These are phyloP conservation scores for Podarcis raffonei DNA, from an alignment of 2,113 vertebrate genomes.

Conservation along the genomic window DNA sequence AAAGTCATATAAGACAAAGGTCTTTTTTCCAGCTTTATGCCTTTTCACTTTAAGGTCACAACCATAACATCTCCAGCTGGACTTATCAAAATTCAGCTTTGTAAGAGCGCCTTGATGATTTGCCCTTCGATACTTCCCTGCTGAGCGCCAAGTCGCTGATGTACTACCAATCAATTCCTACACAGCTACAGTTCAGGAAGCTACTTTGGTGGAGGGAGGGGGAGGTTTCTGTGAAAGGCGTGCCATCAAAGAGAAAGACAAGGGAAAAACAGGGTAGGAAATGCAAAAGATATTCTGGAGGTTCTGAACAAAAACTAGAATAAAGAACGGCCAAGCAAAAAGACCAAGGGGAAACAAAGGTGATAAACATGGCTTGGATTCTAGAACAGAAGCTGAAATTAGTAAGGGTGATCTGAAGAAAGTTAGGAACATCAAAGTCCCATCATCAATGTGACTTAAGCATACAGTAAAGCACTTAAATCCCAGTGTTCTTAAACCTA, in stretches of 20 bases:
- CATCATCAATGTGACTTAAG: neutral
- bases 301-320: neutral
- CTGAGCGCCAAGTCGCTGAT: conserved; percentile 54
- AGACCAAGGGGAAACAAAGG: neutral
- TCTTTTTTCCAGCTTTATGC: conserved; percentile 15
- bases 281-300: neutral
- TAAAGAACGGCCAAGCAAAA: neutral
- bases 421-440: neutral
- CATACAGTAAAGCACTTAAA: neutral
- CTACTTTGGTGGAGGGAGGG: conserved; percentile 30
- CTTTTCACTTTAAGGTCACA: conserved; percentile 51
- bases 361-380: neutral
- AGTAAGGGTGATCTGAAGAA: neutral
- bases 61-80: conserved; percentile 46
- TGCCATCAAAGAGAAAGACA: conserved; percentile 1
- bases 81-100: conserved; percentile 55
- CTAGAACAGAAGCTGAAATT: neutral
- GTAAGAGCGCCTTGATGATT: conserved; percentile 47
- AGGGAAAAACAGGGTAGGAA: conserved; percentile 18
- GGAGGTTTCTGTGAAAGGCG: conserved; percentile 13
- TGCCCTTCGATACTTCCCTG: conserved; percentile 52
- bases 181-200: conserved; percentile 62
- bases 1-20: conserved; percentile 2
- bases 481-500: no score
- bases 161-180: conserved; percentile 68